phyloP scores from a whole-genome alignment of 2,113 vertebrate species.

The Mormyrus iriodes region DNA sequence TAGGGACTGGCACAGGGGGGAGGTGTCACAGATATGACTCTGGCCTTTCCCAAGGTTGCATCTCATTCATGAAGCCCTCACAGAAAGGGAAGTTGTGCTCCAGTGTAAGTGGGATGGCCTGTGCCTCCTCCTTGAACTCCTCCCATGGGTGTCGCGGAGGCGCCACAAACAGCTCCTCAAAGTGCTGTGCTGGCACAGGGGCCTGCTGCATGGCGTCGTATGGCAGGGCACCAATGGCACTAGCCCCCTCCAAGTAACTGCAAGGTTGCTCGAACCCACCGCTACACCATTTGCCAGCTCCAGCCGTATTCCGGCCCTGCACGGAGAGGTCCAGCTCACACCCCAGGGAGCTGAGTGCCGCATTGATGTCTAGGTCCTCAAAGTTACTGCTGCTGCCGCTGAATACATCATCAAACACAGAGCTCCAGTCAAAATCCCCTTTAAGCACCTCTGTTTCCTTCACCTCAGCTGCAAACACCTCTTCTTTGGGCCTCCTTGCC shows the following conservation, averaged over 20 bases:
- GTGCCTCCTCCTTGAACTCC: slow-evolving; percentile 63
- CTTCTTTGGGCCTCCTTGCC: slow-evolving; percentile 49
- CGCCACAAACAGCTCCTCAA: slow-evolving; percentile 59
- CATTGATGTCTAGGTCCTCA: slow-evolving; percentile 73
- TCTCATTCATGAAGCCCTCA: slow-evolving; percentile 68
- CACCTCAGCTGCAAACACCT: slow-evolving; percentile 54
- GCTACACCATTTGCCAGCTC: slow-evolving; percentile 51
- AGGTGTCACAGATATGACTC: slow-evolving; percentile 62
- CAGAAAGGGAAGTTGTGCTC: slow-evolving; percentile 62
- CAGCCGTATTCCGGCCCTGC: slow-evolving; percentile 48
- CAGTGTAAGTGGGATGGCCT: slow-evolving; percentile 53
- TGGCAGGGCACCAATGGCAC: slow-evolving; percentile 39
- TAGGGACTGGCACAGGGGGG: slow-evolving; percentile 21
- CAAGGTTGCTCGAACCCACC: slow-evolving; percentile 51
- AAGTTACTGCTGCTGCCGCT: slow-evolving; percentile 64
- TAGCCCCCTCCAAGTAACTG: slow-evolving; percentile 52
- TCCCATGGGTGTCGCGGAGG: slow-evolving; percentile 63
- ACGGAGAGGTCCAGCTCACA: slow-evolving; percentile 59
- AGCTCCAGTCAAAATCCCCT: slow-evolving; percentile 65
- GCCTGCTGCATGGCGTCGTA: slow-evolving; percentile 46
- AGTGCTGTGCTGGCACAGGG: slow-evolving; percentile 50
- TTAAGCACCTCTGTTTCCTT: slow-evolving; percentile 54
- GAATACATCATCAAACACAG: slow-evolving; percentile 67
- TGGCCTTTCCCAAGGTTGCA: slow-evolving; percentile 65
- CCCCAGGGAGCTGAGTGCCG: slow-evolving; percentile 63